Evolutionary conservation across 2,113 vertebrate genomes (phyloP).

Genomic region (Chloebia gouldiae): DNA sequence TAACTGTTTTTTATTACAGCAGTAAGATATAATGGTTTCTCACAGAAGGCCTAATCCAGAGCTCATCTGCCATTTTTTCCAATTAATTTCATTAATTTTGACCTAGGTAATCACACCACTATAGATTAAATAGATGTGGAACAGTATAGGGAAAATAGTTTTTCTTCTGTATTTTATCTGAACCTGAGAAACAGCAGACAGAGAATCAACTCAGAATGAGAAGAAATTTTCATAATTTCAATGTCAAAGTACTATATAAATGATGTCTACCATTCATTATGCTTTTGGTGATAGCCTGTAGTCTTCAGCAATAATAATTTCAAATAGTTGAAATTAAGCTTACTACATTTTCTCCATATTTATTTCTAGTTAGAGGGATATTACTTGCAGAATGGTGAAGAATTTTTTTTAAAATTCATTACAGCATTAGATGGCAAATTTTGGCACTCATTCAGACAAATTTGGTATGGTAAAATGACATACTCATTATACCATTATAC

Average conservation of each 20-base stretch:
- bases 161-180: neutral
- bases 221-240: neutral
- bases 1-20: neutral
- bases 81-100: neutral
- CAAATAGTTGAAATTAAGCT: neutral
- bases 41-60: neutral
- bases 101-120: neutral
- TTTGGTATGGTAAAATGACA: neutral
- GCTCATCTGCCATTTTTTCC: neutral
- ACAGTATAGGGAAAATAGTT: neutral
- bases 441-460: slow-evolving; percentile 31
- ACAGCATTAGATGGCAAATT: neutral
- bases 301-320: neutral
- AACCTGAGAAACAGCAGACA: neutral
- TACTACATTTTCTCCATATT: neutral
- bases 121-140: neutral
- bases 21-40: neutral
- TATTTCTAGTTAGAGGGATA: slow-evolving; percentile 8
- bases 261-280: neutral
- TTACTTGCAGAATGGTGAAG: neutral
- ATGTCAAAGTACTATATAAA: neutral
- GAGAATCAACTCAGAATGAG: neutral
- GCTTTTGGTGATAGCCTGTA: neutral
- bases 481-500: neutral
- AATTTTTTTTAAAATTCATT: neutral